Conservation (phyloP, 2,797 vertebrate genomes). For the Urosaurus nigricauda region DNA sequence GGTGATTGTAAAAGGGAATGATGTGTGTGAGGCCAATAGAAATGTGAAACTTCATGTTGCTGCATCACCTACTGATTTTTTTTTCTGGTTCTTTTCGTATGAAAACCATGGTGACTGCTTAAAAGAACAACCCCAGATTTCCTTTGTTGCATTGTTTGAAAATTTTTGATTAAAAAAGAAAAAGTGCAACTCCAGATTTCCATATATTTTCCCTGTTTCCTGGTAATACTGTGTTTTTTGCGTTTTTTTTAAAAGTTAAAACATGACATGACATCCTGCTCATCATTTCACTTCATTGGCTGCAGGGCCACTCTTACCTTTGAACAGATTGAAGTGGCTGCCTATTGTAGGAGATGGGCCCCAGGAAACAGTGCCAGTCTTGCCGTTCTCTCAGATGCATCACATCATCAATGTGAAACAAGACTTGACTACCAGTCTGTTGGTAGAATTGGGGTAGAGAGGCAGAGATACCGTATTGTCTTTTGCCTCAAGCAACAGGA, state of each 20-base stretch:
- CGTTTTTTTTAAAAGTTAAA: neutral
- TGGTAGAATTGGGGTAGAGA: neutral
- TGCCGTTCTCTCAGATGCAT: neutral
- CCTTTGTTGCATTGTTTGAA: too few relatives aligned
- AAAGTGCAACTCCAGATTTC: neutral
- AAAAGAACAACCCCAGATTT: neutral
- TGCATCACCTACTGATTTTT: neutral
- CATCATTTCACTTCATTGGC: neutral
- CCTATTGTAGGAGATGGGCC: neutral
- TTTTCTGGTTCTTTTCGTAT: neutral
- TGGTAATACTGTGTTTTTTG: neutral
- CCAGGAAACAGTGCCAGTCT: neutral
- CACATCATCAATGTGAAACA: too few relatives aligned
- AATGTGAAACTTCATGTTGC: neutral
- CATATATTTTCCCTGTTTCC: too few relatives aligned
- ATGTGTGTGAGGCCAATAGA: neutral
- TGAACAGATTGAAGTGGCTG: neutral
- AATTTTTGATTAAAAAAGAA: too few relatives aligned
- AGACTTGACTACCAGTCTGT: neutral
- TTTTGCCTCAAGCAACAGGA: neutral
- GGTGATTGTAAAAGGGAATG: rapidly evolving
- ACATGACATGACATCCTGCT: neutral
- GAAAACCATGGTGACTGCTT: too few relatives aligned
- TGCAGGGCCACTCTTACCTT: neutral
- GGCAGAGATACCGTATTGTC: neutral